Conservation (phyloP, 2,113 vertebrate species). For the Cebus imitator region DNA sequence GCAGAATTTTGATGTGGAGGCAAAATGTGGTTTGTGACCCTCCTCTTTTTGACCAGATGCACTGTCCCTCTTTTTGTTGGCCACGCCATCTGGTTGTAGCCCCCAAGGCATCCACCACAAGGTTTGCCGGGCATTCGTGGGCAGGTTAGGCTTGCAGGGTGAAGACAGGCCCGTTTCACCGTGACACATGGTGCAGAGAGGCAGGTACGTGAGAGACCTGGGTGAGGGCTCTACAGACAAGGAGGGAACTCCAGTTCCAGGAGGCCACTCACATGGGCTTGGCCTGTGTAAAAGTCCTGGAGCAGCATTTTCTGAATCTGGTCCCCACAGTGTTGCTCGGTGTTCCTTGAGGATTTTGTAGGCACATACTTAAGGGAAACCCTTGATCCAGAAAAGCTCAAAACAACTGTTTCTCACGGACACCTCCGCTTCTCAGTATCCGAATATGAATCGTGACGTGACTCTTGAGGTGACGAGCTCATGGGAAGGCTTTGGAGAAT, state of each 20-base stretch:
- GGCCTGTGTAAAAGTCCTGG: no score
- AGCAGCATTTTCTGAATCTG: not conserved
- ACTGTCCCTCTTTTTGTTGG: not conserved
- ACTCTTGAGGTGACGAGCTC: not conserved
- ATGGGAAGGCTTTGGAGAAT: not conserved
- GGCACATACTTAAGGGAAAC: not conserved
- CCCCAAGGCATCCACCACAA: not conserved
- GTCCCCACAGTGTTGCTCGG: not conserved
- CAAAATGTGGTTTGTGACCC: not conserved
- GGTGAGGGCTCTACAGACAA: not conserved
- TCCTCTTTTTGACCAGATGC: not conserved
- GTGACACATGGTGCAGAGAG: not conserved
- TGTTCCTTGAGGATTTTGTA: not conserved
- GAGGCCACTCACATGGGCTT: not conserved
- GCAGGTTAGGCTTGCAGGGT: not conserved
- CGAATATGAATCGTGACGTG: fast-evolving
- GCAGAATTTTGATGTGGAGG: not conserved
- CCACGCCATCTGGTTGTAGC: not conserved
- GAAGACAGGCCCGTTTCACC: not conserved
- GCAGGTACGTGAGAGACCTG: not conserved
- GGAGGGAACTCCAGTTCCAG: not conserved
- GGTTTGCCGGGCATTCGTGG: no score
- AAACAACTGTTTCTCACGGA: not conserved
- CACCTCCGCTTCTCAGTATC: not conserved
- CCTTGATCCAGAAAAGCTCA: not conserved